Percentiles rank a stretch among this genome's conserved stretches.
Evolutionary conservation across 30 jellyfish, hydroid and myxozoan genomes (phyloP).

Genomic region (Aurelia sp.): DNA sequence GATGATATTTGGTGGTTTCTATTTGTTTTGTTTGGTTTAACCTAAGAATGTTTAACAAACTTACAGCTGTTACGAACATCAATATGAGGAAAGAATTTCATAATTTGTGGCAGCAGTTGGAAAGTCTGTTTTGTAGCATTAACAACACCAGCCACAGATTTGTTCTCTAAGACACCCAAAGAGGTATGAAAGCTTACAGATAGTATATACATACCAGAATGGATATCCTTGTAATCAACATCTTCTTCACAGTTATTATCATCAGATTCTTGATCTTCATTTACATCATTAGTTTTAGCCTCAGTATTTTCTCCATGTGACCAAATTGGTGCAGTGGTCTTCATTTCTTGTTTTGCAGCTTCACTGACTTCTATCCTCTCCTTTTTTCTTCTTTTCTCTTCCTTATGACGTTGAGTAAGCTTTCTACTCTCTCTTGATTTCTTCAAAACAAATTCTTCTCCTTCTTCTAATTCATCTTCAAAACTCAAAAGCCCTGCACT

Average conservation of each 20-base stretch:
- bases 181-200: too few relatives aligned
- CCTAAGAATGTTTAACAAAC: too few relatives aligned
- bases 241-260: slow-evolving; percentile 31
- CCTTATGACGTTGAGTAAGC: slow-evolving; percentile 63
- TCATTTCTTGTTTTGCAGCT: neutral
- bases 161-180: too few relatives aligned
- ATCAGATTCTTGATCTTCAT: slow-evolving; percentile 24
- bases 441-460: slow-evolving; percentile 86
- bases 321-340: neutral
- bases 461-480: slow-evolving; percentile 88
- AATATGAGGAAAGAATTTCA: too few relatives aligned
- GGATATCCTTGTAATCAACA: slow-evolving; percentile 37
- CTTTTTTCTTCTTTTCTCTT: slow-evolving; percentile 80
- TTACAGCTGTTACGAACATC: too few relatives aligned
- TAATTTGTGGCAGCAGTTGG: too few relatives aligned
- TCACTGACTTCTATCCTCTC: slow-evolving; percentile 10
- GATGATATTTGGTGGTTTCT: too few relatives aligned
- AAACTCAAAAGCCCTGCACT: slow-evolving; percentile 83
- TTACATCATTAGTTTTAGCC: neutral
- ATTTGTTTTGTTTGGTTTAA: too few relatives aligned
- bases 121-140: too few relatives aligned
- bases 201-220: slow-evolving; percentile 20
- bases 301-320: neutral
- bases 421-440: slow-evolving; percentile 88
- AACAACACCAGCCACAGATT: too few relatives aligned